Percentiles rank a stretch among this genome's conserved stretches.
Evolutionary conservation across 2,797 vertebrate species (phyloP).

Genomic region (Ceyx erithaca): DNA sequence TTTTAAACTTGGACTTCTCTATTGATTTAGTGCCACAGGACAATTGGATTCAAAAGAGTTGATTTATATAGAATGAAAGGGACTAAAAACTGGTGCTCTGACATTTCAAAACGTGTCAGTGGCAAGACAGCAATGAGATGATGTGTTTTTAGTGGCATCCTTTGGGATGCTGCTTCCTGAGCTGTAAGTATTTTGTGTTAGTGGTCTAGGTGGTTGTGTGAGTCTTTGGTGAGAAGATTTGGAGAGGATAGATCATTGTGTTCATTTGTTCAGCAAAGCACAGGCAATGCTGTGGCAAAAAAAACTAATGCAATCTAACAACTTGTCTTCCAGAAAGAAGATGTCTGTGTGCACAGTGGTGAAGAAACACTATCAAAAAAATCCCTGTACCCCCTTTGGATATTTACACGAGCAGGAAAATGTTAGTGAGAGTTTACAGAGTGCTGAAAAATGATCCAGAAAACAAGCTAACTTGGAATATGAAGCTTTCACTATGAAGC

Average conservation of each 20-base stretch:
- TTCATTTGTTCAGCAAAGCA: background rate
- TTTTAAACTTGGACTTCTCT: background rate
- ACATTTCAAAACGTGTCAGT: background rate
- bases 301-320: background rate
- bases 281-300: background rate
- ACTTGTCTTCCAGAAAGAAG: background rate
- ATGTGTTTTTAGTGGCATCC: background rate
- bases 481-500: background rate
- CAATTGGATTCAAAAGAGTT: background rate
- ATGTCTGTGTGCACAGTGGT: background rate
- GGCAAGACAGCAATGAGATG: background rate
- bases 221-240: background rate
- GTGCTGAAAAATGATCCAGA: background rate
- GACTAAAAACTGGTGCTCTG: background rate
- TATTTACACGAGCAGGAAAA: background rate
- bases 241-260: background rate
- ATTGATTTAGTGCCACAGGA: background rate
- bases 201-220: background rate
- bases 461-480: background rate
- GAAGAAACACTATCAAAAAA: background rate
- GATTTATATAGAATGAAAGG: background rate
- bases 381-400: background rate
- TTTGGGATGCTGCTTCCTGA: background rate
- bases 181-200: background rate
- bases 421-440: background rate